Conservation (phyloP, 2,113 vertebrate genomes). For the Cephalopterus ornatus region DNA sequence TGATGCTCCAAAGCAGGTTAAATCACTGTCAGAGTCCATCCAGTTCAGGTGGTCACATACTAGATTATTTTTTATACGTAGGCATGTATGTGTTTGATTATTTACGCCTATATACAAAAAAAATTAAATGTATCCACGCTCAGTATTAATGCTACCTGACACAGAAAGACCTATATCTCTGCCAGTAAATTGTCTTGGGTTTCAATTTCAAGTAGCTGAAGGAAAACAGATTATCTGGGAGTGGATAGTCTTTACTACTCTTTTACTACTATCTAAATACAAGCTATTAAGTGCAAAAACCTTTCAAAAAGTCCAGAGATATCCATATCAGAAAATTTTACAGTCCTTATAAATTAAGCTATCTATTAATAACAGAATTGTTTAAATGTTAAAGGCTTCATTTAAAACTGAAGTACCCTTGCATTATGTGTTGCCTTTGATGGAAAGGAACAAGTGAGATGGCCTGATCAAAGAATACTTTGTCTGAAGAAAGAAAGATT, state of each 20-base stretch:
- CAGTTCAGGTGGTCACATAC: background rate
- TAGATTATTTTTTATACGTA: background rate
- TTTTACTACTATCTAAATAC: background rate
- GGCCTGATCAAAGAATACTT: background rate
- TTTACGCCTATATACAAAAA: background rate
- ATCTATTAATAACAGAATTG: background rate
- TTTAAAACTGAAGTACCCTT: background rate
- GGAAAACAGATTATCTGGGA: background rate
- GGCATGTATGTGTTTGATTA: background rate
- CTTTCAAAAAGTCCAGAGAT: background rate
- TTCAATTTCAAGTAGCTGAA: background rate
- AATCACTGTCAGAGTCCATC: background rate
- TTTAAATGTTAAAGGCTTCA: background rate
- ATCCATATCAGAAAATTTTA: background rate
- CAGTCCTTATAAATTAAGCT: background rate
- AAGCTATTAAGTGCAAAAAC: background rate
- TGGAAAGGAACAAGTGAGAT: background rate
- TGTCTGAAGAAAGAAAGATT: background rate
- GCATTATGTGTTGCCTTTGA: background rate
- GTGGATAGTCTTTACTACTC: too few species aligned
- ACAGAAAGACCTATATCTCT: background rate
- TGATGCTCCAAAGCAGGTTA: too few species aligned
- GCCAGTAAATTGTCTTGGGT: background rate
- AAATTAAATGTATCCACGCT: background rate
- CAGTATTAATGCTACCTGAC: background rate